Base-by-base conservation (phyloP, 53 echinoderm and acorn worm species). In the Mesocentrotus franciscanus region DNA sequence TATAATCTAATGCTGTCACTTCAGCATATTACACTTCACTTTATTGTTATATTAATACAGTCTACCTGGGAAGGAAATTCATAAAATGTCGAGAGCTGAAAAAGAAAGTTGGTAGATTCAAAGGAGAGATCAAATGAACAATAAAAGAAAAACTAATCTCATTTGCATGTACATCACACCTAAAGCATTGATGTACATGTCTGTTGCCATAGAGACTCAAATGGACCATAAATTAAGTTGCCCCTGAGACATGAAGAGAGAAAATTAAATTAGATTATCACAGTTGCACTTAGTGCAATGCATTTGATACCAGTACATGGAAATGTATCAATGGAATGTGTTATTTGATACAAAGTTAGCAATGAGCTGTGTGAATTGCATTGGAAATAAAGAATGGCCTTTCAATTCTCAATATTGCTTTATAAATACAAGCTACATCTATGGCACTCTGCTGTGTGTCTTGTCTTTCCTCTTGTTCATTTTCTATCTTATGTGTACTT, bases 121-220 rank as follows among this genome's bases (percentile, higher is more conserved):
- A 18, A 24, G 14, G 68, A 68, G 68, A 68, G 26, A 68, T 9
- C 68, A 20, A 5, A 42, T 22, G 8, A 0, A 36, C 81, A 39
- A 36, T 17, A 18, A 18, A 39, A 81, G 8, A 81, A 20, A 81
- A 81, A 81, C 39, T 81, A 81, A 81, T 81, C 42, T 42, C 4
- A 81, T 81, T 62, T 64, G 16, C 6, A 18, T 16, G 11, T 58
- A 39, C 72, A 92, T 57, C 16, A 79, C 7, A 71, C 26, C 24
- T 22, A 60, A 61, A n/a, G 90, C 10, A 42, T 60, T 55, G 55
- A 30, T 78, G 84, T 20, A 8, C 20, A 49, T 84, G 9, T 49
- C 24, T n/a, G 87, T 87, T 87, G 59, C 87, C 58, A 87, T 87
- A 18, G 87, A 57, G 15, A 87, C 87, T 57, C 29, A 58, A 55